Conservation (phyloP, 2,113 vertebrate genomes). For the Eonycteris spelaea region DNA sequence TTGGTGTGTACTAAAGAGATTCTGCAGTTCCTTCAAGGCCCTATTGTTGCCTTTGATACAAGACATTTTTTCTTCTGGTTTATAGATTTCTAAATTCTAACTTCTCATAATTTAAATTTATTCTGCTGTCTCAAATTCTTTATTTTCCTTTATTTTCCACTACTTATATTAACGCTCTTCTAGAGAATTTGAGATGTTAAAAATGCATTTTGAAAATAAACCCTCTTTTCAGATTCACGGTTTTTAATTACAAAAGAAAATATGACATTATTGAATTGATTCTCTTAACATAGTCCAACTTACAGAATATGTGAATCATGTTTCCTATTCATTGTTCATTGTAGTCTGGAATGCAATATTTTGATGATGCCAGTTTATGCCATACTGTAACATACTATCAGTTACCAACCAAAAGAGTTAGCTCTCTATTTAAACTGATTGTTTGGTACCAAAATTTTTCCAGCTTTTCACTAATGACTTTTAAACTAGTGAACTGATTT, state of each 20-base stretch:
- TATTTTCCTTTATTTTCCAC: not conserved
- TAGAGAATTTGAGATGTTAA: constrained; percentile 11
- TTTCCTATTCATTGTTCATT: not conserved
- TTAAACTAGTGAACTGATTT: not conserved
- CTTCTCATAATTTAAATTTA: not conserved
- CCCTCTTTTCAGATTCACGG: not conserved
- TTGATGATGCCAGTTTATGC: not conserved
- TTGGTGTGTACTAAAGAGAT: not conserved
- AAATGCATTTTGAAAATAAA: not conserved
- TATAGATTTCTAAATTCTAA: not conserved
- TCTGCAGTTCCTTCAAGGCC: not conserved
- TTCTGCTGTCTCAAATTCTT: not conserved
- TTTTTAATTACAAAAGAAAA: constrained; percentile 21
- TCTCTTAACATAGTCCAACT: not conserved
- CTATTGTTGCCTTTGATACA: not conserved
- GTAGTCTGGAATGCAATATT: not conserved
- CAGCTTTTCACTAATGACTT: not conserved
- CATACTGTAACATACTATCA: not conserved
- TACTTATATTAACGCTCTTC: not conserved
- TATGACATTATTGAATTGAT: not conserved
- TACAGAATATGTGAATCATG: not conserved
- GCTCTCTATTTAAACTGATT: not conserved
- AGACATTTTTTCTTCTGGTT: not conserved
- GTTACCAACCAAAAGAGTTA: not conserved
- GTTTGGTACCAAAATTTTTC: not conserved